phyloP scores from a whole-genome alignment of 2,888 invertebrate species.

The Drosophila barbarae region DNA sequence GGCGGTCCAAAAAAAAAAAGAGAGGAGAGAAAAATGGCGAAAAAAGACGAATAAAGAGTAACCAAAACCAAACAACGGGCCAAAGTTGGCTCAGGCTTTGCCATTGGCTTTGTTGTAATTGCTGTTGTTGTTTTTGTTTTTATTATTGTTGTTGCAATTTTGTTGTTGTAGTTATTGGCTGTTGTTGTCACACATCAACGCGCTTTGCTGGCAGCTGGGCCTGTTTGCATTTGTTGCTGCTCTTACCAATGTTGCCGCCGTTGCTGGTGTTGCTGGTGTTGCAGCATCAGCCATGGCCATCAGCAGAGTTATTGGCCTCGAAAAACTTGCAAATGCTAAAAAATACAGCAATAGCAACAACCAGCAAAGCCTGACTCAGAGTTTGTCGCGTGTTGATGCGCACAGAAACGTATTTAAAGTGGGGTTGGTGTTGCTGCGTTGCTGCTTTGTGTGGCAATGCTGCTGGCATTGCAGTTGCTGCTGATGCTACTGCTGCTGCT shows the following conservation, averaged over 20 bases:
- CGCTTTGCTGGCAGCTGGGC: slow-evolving; percentile 49
- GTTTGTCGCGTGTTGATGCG: slow-evolving; percentile 70
- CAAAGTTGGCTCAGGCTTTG: slow-evolving; percentile 48
- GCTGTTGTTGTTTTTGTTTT: slow-evolving; percentile 33
- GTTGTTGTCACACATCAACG: slow-evolving; percentile 73
- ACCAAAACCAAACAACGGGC: slow-evolving; percentile 40
- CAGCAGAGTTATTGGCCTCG: slow-evolving; percentile 72
- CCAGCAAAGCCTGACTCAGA: slow-evolving; percentile 46
- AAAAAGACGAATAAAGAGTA: slow-evolving; percentile 22
- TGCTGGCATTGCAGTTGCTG: slow-evolving; percentile 19
- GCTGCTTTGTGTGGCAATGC: slow-evolving; percentile 13
- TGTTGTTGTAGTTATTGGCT: slow-evolving; percentile 64
- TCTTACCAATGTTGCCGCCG: slow-evolving; percentile 13
- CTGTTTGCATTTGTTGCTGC: slow-evolving; percentile 27
- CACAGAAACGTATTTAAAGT: slow-evolving; percentile 67
- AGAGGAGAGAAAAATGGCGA: neutral
- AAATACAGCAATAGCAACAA: slow-evolving; percentile 42
- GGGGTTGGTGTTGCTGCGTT: slow-evolving; percentile 37
- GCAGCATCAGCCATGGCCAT: slow-evolving; percentile 62
- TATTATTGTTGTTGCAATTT: slow-evolving; percentile 47
- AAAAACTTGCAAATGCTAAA: slow-evolving; percentile 70
- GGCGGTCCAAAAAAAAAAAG: slow-evolving; percentile 17
- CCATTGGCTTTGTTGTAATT: slow-evolving; percentile 38
- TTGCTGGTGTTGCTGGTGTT: slow-evolving; percentile 46
- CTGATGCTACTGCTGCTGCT: slow-evolving; percentile 10